Percentiles rank a stretch among this genome's conserved stretches.
These are phyloP conservation scores for Rhodeus uyekii DNA, from an alignment of 2,797 vertebrate genomes.

Conservation along the genomic window DNA sequence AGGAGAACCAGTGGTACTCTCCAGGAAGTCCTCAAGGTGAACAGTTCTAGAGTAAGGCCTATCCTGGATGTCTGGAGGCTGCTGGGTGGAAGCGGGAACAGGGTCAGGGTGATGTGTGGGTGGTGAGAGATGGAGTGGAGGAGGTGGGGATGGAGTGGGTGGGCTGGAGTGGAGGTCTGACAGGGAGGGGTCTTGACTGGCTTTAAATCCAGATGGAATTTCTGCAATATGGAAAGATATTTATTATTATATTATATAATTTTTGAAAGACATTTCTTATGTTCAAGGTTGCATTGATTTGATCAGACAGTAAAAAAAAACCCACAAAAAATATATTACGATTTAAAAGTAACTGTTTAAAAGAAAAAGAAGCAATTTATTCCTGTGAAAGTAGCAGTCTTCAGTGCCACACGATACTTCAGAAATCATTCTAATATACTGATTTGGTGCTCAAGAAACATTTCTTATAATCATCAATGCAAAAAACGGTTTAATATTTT, in stretches of 20 bases:
- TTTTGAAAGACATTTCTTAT: not conserved
- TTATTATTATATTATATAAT: not conserved
- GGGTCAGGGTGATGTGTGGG: conserved; percentile 53
- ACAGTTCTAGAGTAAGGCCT: conserved; percentile 63
- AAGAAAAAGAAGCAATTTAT: not conserved
- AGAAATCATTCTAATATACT: not conserved
- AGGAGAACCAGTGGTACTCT: conserved; percentile 87
- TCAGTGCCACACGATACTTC: not conserved
- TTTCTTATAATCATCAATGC: not conserved
- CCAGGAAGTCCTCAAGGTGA: conserved; percentile 93
- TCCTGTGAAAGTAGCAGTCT: not conserved
- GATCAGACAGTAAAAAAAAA: not conserved
- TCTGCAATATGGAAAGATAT: conserved; percentile 60
- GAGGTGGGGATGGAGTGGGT: conserved; percentile 67
- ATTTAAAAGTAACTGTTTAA: not conserved
- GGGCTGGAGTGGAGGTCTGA: conserved; percentile 75
- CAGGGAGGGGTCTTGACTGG: conserved; percentile 75
- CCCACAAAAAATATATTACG: not conserved
- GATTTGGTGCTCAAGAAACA: not conserved
- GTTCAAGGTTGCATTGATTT: not conserved
- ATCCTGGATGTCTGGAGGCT: conserved; percentile 8
- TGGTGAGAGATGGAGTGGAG: conserved; percentile 59
- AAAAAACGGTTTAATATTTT: not conserved
- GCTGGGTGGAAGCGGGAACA: conserved; percentile 18
- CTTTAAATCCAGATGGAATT: conserved; percentile 75